Evolutionary conservation across 2,888 invertebrate species (phyloP).

Genomic region (Scaptomyza polygonia): DNA sequence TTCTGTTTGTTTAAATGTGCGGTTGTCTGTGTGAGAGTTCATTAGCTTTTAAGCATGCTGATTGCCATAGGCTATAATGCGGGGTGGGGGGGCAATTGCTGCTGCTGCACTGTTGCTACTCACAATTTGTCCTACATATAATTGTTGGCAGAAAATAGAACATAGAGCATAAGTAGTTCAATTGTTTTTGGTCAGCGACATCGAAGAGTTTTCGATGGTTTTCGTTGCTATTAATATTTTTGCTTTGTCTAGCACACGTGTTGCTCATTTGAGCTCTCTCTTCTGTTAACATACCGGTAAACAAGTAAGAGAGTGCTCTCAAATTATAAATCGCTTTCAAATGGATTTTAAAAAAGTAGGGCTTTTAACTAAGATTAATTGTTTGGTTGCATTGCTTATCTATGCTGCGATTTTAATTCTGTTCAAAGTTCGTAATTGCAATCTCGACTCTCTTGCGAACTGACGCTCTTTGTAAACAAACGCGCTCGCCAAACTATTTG

Average conservation of each 20-base stretch:
- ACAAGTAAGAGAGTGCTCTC: not conserved
- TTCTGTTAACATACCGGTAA: not conserved
- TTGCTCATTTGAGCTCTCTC: constrained; percentile 6
- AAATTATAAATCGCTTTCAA: not conserved
- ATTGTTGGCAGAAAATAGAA: constrained; percentile 44
- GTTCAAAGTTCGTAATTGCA: constrained; percentile 20
- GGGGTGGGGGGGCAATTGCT: constrained; percentile 11
- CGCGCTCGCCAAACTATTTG: constrained; percentile 14
- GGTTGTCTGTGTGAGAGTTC: constrained; percentile 50
- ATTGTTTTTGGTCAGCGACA: constrained; percentile 26
- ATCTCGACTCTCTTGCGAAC: constrained; percentile 3
- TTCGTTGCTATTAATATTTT: constrained; percentile 4
- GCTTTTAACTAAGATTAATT: not conserved
- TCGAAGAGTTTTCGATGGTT: constrained; percentile 31
- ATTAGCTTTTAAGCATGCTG: constrained; percentile 54
- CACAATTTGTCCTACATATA: constrained; percentile 61
- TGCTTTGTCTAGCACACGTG: constrained; percentile 24
- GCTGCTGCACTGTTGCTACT: constrained; percentile 62
- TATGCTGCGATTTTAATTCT: constrained; percentile 9
- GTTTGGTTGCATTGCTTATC: not conserved
- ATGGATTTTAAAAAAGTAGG: not conserved
- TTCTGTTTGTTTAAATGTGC: not conserved
- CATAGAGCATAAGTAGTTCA: constrained; percentile 25
- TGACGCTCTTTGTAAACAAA: constrained; percentile 38
- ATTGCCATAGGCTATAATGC: constrained; percentile 6